Conservation (phyloP, 2,797 vertebrate species). For the Perodicticus potto region DNA sequence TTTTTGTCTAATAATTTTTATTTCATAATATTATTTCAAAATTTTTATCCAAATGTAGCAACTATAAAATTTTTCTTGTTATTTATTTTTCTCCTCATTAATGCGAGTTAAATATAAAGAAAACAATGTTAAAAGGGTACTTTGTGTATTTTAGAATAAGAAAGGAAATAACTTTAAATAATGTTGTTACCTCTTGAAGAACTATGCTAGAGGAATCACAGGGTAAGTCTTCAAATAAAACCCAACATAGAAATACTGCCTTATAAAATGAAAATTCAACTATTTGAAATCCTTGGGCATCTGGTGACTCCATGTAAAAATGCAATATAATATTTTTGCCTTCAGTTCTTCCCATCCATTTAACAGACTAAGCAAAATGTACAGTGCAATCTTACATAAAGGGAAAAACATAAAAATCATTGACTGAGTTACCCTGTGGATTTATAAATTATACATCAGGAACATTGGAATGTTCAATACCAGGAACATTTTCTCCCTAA, state of each 20-base stretch:
- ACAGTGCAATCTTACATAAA: conserved; percentile 54
- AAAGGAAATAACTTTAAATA: conserved; percentile 53
- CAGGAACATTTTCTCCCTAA: neutral
- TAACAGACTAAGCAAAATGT: conserved; percentile 58
- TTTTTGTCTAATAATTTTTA: neutral
- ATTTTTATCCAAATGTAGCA: neutral
- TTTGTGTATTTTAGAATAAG: neutral
- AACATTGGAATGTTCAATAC: no score
- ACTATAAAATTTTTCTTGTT: neutral
- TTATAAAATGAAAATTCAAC: conserved; percentile 12
- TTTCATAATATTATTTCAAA: conserved; percentile 13
- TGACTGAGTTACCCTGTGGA: conserved; percentile 35
- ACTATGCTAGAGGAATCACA: neutral
- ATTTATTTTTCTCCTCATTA: conserved; percentile 1
- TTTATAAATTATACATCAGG: conserved; percentile 52
- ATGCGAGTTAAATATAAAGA: neutral
- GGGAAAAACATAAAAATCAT: conserved; percentile 61
- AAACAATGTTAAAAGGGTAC: neutral
- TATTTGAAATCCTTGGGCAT: conserved; percentile 43
- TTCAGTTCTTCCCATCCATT: conserved; percentile 39
- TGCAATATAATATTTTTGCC: conserved; percentile 30
- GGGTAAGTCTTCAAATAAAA: neutral
- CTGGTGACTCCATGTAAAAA: conserved; percentile 42
- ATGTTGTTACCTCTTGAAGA: neutral
- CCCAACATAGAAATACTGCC: neutral